Percentiles rank a stretch among this genome's conserved stretches.
Conservation (phyloP, 1,140 invertebrate species). For the Rhyacophila brunnea region DNA sequence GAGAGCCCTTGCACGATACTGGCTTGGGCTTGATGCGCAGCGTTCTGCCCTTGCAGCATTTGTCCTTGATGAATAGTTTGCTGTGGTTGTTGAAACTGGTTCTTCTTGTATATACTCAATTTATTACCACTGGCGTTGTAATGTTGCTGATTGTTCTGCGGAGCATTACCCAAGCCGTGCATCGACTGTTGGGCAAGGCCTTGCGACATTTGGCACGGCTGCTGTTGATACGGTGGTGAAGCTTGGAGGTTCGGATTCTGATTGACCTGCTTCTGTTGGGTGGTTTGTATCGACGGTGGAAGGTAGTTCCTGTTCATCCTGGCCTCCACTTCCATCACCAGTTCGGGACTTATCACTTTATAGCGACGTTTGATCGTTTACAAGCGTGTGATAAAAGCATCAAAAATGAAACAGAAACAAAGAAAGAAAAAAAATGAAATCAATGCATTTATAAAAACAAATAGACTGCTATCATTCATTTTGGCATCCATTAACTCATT, state of each 20-base stretch:
- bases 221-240: too few species aligned
- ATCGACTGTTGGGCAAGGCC: too few species aligned
- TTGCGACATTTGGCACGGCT: too few species aligned
- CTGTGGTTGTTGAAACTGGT: too few species aligned
- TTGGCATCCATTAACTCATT: too few species aligned
- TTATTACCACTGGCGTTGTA: not conserved
- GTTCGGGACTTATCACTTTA: conserved; percentile 80
- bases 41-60: too few species aligned
- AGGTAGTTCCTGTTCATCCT: conserved; percentile 82
- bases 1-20: too few species aligned
- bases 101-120: too few species aligned
- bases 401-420: conserved; percentile 26
- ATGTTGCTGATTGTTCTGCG: not conserved
- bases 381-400: conserved; percentile 13
- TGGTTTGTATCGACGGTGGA: conserved; percentile 62
- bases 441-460: conserved; percentile 12
- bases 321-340: conserved; percentile 84
- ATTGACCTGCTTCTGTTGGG: not conserved
- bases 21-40: too few species aligned
- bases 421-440: conserved; percentile 22
- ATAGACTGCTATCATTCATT: too few species aligned
- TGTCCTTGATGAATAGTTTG: too few species aligned
- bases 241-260: too few species aligned
- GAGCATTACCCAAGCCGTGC: not conserved
- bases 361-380: not conserved